These are phyloP conservation scores for Liodrosophila aerea DNA, from an alignment of 2,888 invertebrate genomes.

Conservation along the genomic window DNA sequence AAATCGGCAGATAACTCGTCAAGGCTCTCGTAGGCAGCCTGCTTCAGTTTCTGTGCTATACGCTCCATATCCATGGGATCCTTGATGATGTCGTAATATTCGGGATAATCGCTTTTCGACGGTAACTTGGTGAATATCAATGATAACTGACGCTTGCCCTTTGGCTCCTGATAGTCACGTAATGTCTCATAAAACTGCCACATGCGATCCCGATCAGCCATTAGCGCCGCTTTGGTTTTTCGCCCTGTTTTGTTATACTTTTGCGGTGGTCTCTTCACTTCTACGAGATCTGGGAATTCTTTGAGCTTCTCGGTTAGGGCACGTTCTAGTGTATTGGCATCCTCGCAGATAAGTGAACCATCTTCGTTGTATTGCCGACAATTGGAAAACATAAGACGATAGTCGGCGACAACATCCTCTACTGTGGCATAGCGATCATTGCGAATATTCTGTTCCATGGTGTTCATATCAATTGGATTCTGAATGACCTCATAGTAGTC, in stretches of 20 bases:
- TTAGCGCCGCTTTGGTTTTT: slow-evolving; percentile 83
- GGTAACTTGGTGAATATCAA: slow-evolving; percentile 97
- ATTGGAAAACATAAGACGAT: slow-evolving; percentile 97
- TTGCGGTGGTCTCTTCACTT: slow-evolving; percentile 79
- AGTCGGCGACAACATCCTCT: slow-evolving; percentile 93
- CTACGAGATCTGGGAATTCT: slow-evolving; percentile 86
- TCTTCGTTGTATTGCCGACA: slow-evolving; percentile 98
- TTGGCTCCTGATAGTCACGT: slow-evolving; percentile 92
- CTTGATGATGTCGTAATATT: slow-evolving; percentile 98
- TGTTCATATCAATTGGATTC: slow-evolving; percentile 96
- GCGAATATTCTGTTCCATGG: slow-evolving; percentile 95
- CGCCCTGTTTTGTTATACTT: slow-evolving; percentile 74
- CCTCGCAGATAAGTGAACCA: slow-evolving; percentile 96
- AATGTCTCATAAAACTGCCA: slow-evolving; percentile 94
- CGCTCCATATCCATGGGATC: slow-evolving; percentile 98
- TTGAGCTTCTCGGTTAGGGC: slow-evolving; percentile 92
- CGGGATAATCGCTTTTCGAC: slow-evolving; percentile 95
- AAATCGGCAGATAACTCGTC: slow-evolving; percentile 95
- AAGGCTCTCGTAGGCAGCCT: slow-evolving; percentile 88
- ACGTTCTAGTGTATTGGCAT: slow-evolving; percentile 93
- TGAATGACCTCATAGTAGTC: slow-evolving; percentile 97
- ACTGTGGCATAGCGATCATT: slow-evolving; percentile 91
- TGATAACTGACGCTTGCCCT: slow-evolving; percentile 93
- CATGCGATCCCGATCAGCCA: slow-evolving; percentile 90
- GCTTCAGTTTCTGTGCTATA: slow-evolving; percentile 93